Evolutionary conservation across 2,797 vertebrate species (phyloP), one percentile per base, ranked within the genome.

Genomic region (Epinephelus coioides): DNA sequence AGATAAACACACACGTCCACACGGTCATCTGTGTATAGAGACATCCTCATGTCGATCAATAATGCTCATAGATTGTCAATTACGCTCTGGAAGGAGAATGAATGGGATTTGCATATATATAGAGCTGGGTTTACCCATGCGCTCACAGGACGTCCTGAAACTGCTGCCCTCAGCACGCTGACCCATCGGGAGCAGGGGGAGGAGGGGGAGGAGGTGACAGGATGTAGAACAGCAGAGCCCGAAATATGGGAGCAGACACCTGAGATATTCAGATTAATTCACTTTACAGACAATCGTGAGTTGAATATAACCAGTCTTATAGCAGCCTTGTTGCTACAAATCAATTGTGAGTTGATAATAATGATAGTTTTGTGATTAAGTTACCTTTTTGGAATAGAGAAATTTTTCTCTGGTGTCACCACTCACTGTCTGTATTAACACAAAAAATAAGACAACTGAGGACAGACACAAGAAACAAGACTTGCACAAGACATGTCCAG

Each of bases 21-120:
- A 70, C 82, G 79, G 65, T 84, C 76, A 86, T 69, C 69, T 64
- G 75, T 61, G 70, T 74, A 84, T 76, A 83, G 88, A 93, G 87
- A 91, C 92, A 88, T 88, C 86, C 70, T 77, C 62, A 34, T 91
- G 90, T 91, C 69, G 90, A 95, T 95, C 95, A 93, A 95, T 95
- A 95, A 66, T 72, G 73, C 84, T 93, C 94, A 94, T 94, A 94
- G 93, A 94, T 94, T 90, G 93, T 94, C 93, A 93, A 90, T 94
- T 94, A 93, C 49, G 7, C 76, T 85, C 59, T 66, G 81, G 86
- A 83, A 67, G 86, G 84, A 76, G 84, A 91, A 92, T 91, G 91
- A 93, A 90, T 88, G 90, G 73, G 85, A 95, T 95, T 94, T 95
- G 93, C 95, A 95, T 95, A 94, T 94, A 93, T 94, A 95, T 94